Evolutionary conservation across 64 coral and sea anemone species (phyloP), one percentile per base, ranked within the genome.

Genomic region (Actinia equina): DNA sequence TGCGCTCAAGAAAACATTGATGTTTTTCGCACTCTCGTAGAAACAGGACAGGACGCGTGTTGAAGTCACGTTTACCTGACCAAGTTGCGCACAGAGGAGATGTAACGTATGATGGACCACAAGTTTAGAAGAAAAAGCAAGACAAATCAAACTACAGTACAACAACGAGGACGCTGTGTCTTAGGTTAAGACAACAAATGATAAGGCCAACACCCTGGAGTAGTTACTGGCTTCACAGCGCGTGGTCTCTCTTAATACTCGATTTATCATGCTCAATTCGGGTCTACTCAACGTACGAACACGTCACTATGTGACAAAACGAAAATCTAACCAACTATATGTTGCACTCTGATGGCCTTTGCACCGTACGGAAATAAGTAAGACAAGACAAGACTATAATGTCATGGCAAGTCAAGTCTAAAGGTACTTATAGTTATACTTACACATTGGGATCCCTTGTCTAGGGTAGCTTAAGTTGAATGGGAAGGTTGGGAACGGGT

Each of bases 331-430:
- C 59, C 59, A 85, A 85, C 53, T 62, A 30, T 60, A 63, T 26
- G n/a, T 63, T 85, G 55, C 83, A 43, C 59, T 53, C 55, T 41
- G 43, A 60, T 85, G 83, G 52, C 83, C 83, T 63, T 85, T 60
- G 78, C 78, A 81, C 78, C 37, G 83, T 30, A 85, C 83, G 83
- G 83, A 85, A 85, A 85, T 63, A 85, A 57, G 42, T 63, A 44
- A 85, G 83, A 85, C 83, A 85, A 56, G 82, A 84, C 7, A 53
- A 85, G 43, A 60, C 55, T 58, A 60, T 42, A 85, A 22, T 85
- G 59, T 81, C 78, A 81, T 12, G 78, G 43, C 78, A 81, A 81
- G 78, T 81, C 78, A 81, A 81, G 78, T 81, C 78, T 22, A 81
- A 52, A 18, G 78, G 78, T 52, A 44, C 49, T 81, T 81, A 81